phyloP scores from a whole-genome alignment of 1,140 invertebrate species.

The Drosophila asahinai region DNA sequence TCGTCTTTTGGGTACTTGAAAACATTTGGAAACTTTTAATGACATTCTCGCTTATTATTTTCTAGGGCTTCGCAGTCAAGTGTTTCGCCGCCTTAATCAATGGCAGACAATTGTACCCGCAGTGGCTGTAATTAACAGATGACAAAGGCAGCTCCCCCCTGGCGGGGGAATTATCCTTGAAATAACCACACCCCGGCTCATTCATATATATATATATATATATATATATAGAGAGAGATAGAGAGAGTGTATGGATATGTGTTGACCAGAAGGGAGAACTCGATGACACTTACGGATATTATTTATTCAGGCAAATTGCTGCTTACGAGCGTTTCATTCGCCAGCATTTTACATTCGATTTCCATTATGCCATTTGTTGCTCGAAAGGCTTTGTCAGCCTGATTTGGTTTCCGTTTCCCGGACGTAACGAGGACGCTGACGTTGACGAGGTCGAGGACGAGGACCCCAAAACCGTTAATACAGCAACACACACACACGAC shows the following conservation, averaged over 20 bases:
- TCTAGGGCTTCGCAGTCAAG: conserved; percentile 19
- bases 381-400: conserved; percentile 54
- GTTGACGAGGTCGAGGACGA: not conserved
- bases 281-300: conserved; percentile 49
- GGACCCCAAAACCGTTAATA: conserved; percentile 48
- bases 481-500: conserved; percentile 25
- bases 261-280: conserved; percentile 37
- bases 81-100: conserved; percentile 34
- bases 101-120: conserved; percentile 37
- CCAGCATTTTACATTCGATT: conserved; percentile 58
- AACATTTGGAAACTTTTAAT: conserved; percentile 59
- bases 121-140: conserved; percentile 47
- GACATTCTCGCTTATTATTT: conserved; percentile 59
- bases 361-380: conserved; percentile 58
- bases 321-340: conserved; percentile 47
- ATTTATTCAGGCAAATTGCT: conserved; percentile 63
- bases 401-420: conserved; percentile 58
- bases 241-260: not conserved
- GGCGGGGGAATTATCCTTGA: conserved; percentile 21
- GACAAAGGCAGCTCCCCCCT: conserved; percentile 13
- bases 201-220: not conserved
- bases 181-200: conserved; percentile 16
- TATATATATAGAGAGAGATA: too few species aligned
- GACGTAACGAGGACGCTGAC: conserved; percentile 8
- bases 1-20: conserved; percentile 50